Percentiles rank a stretch among this genome's conserved stretches.
Conservation (phyloP, 2,797 vertebrate species). For the Liparis tanakae region DNA sequence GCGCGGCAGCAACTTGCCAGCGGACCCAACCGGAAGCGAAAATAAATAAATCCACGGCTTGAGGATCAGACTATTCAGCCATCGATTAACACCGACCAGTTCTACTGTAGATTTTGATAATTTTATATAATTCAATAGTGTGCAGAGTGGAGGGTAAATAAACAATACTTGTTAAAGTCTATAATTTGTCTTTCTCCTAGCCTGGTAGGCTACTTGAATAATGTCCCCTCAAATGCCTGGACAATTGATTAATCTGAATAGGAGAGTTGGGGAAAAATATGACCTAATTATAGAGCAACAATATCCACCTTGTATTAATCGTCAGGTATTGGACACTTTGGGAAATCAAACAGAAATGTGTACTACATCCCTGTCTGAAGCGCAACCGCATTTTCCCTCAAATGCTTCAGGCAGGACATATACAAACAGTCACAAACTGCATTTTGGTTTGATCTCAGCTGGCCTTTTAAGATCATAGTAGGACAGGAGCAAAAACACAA, state of each 20-base stretch:
- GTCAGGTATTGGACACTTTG: not conserved
- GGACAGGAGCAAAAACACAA: conserved; percentile 3
- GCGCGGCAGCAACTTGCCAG: too few species aligned
- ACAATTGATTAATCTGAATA: not conserved
- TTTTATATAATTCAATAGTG: not conserved
- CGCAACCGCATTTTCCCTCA: not conserved
- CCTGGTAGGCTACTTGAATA: not conserved
- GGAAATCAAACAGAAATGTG: not conserved
- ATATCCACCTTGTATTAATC: not conserved
- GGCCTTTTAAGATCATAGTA: conserved; percentile 7
- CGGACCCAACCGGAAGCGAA: too few species aligned
- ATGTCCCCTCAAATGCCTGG: not conserved
- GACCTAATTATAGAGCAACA: not conserved
- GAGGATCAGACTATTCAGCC: not conserved
- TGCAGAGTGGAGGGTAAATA: not conserved
- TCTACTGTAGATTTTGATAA: not conserved
- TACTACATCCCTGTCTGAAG: not conserved
- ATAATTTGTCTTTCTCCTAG: not conserved
- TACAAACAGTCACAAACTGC: not conserved
- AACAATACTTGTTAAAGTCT: not conserved
- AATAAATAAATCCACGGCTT: too few species aligned
- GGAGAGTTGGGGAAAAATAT: not conserved
- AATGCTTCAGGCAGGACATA: not conserved
- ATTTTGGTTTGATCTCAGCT: not conserved
- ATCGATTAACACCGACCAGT: not conserved